phyloP scores from a whole-genome alignment of 2,797 vertebrate genomes.

The Typhlichthys subterraneus region DNA sequence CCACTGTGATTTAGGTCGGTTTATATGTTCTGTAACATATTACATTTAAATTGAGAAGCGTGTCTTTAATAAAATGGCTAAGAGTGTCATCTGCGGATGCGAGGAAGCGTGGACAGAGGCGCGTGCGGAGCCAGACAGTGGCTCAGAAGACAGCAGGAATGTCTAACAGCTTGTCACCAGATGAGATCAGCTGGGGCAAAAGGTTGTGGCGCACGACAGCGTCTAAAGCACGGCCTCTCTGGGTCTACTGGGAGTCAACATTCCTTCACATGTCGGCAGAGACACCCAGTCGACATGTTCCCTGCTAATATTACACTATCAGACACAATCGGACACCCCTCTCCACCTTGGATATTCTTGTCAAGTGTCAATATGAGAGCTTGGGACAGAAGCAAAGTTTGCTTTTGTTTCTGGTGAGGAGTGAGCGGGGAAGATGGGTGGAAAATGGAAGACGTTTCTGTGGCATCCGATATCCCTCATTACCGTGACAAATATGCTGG shows the following conservation, averaged over 20 bases:
- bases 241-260: constrained; percentile 41
- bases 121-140: neutral
- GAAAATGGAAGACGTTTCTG: neutral
- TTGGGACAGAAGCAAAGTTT: neutral
- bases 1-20: too few relatives aligned
- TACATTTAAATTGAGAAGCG: too few relatives aligned
- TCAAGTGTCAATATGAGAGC: too few relatives aligned
- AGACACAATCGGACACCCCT: neutral
- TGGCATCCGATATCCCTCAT: constrained; percentile 29
- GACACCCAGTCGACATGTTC: constrained; percentile 24
- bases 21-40: too few relatives aligned
- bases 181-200: constrained; percentile 25
- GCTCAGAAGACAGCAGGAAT: constrained; percentile 7
- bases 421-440: neutral
- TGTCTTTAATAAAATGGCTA: neutral
- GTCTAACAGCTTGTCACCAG: constrained; percentile 47
- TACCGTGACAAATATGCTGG: constrained; percentile 42
- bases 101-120: constrained; percentile 4
- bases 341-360: too few relatives aligned
- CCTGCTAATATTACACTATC: constrained; percentile 26
- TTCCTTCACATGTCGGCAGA: constrained; percentile 42
- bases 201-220: constrained; percentile 15
- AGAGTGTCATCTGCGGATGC: neutral
- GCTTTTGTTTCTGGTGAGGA: neutral
- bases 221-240: constrained; percentile 24